These are phyloP conservation scores for Tetraneura akinire DNA, from an alignment of 1,140 invertebrate species.

Conservation along the genomic window DNA sequence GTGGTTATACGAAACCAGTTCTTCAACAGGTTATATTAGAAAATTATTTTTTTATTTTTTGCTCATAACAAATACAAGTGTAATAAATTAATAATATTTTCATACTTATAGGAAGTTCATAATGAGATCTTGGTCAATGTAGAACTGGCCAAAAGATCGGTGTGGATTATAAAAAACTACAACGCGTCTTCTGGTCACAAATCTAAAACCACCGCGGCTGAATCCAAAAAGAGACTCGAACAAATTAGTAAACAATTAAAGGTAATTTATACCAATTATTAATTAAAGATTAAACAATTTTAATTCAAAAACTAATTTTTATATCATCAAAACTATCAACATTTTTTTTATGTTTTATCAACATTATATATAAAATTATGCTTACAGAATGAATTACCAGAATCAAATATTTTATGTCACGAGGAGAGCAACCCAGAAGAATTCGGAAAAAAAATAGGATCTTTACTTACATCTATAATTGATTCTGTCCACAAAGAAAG, in stretches of 20 bases:
- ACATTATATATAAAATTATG: neutral
- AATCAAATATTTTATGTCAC: slow-evolving; percentile 65
- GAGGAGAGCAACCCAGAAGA: slow-evolving; percentile 64
- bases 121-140: slow-evolving; percentile 76
- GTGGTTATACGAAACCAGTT: neutral
- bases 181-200: neutral
- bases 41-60: neutral
- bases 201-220: slow-evolving; percentile 2
- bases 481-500: slow-evolving; percentile 65
- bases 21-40: slow-evolving; percentile 12
- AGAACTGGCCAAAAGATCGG: slow-evolving; percentile 72
- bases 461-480: slow-evolving; percentile 62
- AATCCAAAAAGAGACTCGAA: slow-evolving; percentile 34
- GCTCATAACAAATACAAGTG: neutral
- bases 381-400: slow-evolving; percentile 63
- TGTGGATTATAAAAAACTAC: slow-evolving; percentile 66
- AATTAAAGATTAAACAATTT: too few relatives aligned
- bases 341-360: neutral
- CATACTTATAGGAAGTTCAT: slow-evolving; percentile 67
- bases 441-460: slow-evolving; percentile 62
- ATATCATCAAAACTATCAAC: too few relatives aligned
- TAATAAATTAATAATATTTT: neutral
- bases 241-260: slow-evolving; percentile 31
- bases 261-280: slow-evolving; percentile 6
- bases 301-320: too few relatives aligned